Conservation (phyloP, 2,888 invertebrate species). For the Gandaritis pyraliata region DNA sequence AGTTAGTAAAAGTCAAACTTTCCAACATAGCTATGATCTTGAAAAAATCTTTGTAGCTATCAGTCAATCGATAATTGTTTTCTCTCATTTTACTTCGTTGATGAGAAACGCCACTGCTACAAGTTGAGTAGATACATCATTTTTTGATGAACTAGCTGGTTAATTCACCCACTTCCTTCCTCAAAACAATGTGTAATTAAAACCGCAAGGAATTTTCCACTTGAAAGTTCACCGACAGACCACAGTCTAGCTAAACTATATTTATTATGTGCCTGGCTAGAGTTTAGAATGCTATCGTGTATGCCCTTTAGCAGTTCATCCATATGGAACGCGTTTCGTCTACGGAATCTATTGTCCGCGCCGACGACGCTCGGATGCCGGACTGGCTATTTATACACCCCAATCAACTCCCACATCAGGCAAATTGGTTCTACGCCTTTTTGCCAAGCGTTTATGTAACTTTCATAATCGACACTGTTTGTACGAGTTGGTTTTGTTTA, state of each 20-base stretch:
- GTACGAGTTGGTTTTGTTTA: not conserved
- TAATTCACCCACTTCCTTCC: slow-evolving; percentile 34
- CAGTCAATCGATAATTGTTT: slow-evolving; percentile 22
- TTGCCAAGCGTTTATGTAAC: slow-evolving; percentile 51
- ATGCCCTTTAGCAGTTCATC: slow-evolving; percentile 75
- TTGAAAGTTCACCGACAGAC: slow-evolving; percentile 45
- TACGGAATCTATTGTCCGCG: slow-evolving; percentile 80
- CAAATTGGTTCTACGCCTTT: slow-evolving; percentile 59
- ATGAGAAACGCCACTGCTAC: not conserved
- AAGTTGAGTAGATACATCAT: not conserved
- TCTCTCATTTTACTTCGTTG: slow-evolving; percentile 11
- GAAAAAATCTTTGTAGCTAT: no score
- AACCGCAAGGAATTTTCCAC: slow-evolving; percentile 44
- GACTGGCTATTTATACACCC: slow-evolving; percentile 72
- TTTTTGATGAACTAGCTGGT: not conserved
- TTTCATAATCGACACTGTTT: slow-evolving; percentile 28
- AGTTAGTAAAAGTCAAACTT: slow-evolving; percentile 26
- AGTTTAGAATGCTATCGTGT: slow-evolving; percentile 59
- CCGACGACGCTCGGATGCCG: slow-evolving; percentile 60
- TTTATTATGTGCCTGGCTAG: slow-evolving; percentile 19
- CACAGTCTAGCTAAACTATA: slow-evolving; percentile 22
- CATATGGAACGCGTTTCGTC: slow-evolving; percentile 80
- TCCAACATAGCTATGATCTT: no score
- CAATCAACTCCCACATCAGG: slow-evolving; percentile 65
- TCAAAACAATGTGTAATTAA: slow-evolving; percentile 43